Conservation (phyloP, 1,140 invertebrate genomes). For the honey bee (Apis mellifera) region Amel_HAv3.1 CM009932.2:4373501-4374000, state of each 20-base stretch:
- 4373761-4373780: conserved; percentile 41
- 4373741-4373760: conserved; percentile 19
- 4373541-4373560: conserved; percentile 41
- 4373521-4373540: conserved; percentile 30
- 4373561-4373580: conserved; percentile 72
- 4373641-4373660: conserved; percentile 64
- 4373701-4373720: conserved; percentile 47
- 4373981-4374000: conserved; percentile 25
- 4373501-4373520: background rate
- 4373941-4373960: conserved; percentile 45
- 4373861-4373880: conserved; percentile 67
- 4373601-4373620: conserved; percentile 71
- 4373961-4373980: conserved; percentile 37
- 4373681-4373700: conserved; percentile 54
- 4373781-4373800: conserved; percentile 69
- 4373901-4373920: conserved; percentile 46
- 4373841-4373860: conserved; percentile 76
- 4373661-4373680: conserved; percentile 76
- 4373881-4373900: conserved; percentile 68
- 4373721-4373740: conserved; percentile 13
- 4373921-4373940: conserved; percentile 20
- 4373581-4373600: conserved; percentile 74
- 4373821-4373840: conserved; percentile 79
- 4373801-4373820: conserved; percentile 69
- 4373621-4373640: conserved; percentile 64